A percentile compares a stretch with the other conserved stretches of the same genome.
Evolutionary conservation across 1,140 invertebrate genomes (phyloP).

Genomic region (Apis mellifera): DNA sequence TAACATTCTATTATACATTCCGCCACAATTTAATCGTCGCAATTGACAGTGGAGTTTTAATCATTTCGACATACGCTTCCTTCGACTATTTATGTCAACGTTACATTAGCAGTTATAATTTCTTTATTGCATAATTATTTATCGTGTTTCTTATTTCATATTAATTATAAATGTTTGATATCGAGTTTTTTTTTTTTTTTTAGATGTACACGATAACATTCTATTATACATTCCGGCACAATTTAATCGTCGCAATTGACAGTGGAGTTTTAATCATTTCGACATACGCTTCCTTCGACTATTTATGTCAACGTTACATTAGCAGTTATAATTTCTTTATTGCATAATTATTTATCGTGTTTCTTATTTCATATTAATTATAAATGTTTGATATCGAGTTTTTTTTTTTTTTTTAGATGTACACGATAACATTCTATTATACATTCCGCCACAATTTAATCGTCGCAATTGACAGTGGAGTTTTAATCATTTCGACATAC

Average conservation of each 20-base stretch:
- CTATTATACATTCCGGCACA: no score
- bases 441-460: neutral
- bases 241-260: neutral
- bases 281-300: neutral
- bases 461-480: neutral
- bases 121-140: neutral
- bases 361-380: neutral
- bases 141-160: neutral
- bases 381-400: neutral
- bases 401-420: neutral
- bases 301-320: neutral
- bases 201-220: neutral
- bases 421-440: no score
- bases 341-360: neutral
- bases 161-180: neutral
- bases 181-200: neutral
- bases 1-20: no score
- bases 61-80: conserved; percentile 2
- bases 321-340: neutral
- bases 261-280: neutral
- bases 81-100: neutral
- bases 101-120: neutral
- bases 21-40: neutral
- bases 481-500: conserved; percentile 10
- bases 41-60: neutral